These are phyloP conservation scores for Metaphire vulgaris DNA, from an alignment of 1,140 invertebrate genomes.

Conservation along the genomic window DNA sequence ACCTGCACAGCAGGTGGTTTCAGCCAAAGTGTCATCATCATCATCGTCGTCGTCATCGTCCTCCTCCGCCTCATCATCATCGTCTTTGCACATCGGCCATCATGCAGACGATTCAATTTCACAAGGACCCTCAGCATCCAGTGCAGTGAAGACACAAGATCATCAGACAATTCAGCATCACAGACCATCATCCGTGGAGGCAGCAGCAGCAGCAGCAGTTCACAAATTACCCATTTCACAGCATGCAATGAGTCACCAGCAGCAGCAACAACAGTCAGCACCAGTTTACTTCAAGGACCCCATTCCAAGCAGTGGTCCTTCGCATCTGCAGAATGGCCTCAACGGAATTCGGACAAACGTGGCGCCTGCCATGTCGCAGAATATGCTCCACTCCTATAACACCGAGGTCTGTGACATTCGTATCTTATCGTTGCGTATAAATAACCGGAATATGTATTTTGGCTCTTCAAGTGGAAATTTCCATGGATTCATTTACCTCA, in stretches of 20 bases:
- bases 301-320: neutral
- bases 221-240: neutral
- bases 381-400: no score
- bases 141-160: neutral
- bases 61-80: no score
- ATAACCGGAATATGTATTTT: no score
- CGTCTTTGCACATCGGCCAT: neutral
- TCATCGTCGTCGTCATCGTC: neutral
- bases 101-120: neutral
- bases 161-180: neutral
- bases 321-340: neutral
- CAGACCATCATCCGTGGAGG: neutral
- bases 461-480: no score
- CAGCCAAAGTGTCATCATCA: neutral
- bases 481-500: no score
- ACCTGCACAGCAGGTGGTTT: neutral
- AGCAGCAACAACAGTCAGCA: neutral
- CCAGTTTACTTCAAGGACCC: neutral
- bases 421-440: no score
- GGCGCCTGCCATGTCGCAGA: no score
- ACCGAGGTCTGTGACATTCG: no score
- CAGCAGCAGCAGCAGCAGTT: neutral
- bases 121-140: neutral
- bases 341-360: neutral
- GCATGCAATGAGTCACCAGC: neutral